Evolutionary conservation across 2,797 vertebrate genomes (phyloP), one percentile per base, ranked within the genome.

Genomic region (Coccyzus lansbergi): DNA sequence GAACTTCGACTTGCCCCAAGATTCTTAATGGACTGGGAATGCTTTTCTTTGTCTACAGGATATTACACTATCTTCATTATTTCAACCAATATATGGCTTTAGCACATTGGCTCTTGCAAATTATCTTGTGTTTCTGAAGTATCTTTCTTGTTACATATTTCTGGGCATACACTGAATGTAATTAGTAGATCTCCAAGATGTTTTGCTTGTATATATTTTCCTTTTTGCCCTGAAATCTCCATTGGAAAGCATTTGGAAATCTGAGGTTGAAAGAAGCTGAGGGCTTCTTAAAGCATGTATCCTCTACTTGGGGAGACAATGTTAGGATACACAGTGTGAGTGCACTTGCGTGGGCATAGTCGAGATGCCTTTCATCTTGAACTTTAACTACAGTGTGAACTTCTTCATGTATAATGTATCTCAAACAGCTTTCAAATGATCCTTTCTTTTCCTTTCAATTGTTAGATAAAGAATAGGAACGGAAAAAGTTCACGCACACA

Each of bases 401-500:
- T 60, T 52, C 10, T 67, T 55, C 5, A 8, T 28, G 3, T 42
- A 3, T 34, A 10, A 12, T 33, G 4, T 21, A 9, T 40, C 26
- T 84, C 36, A 33, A 8, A 6, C 1, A 22, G 44, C 31, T 24
- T 42, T 16, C 33, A 4, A 28, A 83, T 28, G 53, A 7, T 36
- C 31, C 20, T 36, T 42, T 10, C 34, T 38, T 81, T 81, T 64
- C 14, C 13, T 53, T 69, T 49, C 20, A 34, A 1, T 53, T 75
- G 8, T 34, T 71, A 33, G 34, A 29, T 64, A 22, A 69, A 67
- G 22, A 31, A 6, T 21, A 56, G 38, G 21, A 78, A 34, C 22
- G 49, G 49, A 4, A 68, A 62, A 72, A 25, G 17, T 34, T 26
- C 29, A 44, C 12, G 5, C 13, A 9, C 0, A 0, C 2, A 0